A percentile compares a stretch with the other conserved stretches of the same genome.
These are phyloP conservation scores for Myrmecobius fasciatus DNA, from an alignment of 2,113 vertebrate species.

Conservation along the genomic window DNA sequence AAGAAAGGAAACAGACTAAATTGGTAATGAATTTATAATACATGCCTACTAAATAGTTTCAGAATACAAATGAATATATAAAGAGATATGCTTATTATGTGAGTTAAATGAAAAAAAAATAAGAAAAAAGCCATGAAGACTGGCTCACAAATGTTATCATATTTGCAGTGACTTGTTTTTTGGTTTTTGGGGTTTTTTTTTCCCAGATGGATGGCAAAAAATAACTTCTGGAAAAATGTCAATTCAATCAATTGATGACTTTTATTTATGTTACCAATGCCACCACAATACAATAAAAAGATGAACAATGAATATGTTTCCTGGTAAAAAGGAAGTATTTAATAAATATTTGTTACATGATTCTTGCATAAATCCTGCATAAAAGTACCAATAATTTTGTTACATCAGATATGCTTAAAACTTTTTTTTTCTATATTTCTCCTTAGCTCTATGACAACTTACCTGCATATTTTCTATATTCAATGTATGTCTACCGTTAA, in stretches of 20 bases:
- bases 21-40: constrained; percentile 4
- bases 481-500: no score
- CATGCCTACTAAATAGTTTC: neutral
- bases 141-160: no score
- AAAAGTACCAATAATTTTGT: neutral
- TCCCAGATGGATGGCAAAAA: no score
- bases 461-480: neutral
- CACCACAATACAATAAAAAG: neutral
- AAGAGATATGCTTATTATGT: neutral
- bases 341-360: neutral
- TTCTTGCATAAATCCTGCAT: neutral
- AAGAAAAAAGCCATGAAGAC: no score
- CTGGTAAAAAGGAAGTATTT: neutral
- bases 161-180: no score
- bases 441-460: neutral
- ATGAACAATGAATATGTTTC: neutral
- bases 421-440: neutral
- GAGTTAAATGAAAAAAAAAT: neutral
- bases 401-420: neutral
- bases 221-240: no score
- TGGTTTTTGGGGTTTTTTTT: no score
- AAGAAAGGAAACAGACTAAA: constrained; percentile 3
- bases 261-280: neutral
- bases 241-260: neutral
- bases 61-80: constrained; percentile 24